Evolutionary conservation across 1,140 invertebrate genomes (phyloP).

Genomic region (Lysiphlebus fabarum): DNA sequence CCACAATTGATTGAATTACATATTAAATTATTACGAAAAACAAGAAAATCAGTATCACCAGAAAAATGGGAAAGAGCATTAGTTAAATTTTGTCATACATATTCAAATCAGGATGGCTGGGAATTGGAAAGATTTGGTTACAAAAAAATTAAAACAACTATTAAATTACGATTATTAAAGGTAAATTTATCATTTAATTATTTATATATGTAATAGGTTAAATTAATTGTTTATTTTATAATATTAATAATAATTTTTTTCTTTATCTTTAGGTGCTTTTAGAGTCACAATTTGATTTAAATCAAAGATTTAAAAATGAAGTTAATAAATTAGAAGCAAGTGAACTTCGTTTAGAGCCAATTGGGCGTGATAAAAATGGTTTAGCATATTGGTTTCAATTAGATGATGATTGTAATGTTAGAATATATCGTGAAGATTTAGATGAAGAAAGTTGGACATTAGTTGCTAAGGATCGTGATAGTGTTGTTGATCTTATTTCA

Average conservation of each 20-base stretch:
- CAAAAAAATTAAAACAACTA: slow-evolving; percentile 81
- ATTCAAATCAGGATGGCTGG: slow-evolving; percentile 90
- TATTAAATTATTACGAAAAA: slow-evolving; percentile 83
- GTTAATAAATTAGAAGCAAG: slow-evolving; percentile 78
- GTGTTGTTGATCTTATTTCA: slow-evolving; percentile 70
- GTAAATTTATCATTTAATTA: slow-evolving; percentile 51
- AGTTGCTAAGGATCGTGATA: slow-evolving; percentile 78
- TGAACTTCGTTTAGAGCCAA: slow-evolving; percentile 78
- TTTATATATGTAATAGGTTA: neutral
- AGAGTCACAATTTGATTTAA: slow-evolving; percentile 92
- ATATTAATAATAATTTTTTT: slow-evolving; percentile 20
- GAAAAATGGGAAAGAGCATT: slow-evolving; percentile 89
- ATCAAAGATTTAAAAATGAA: slow-evolving; percentile 89
- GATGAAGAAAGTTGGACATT: slow-evolving; percentile 95
- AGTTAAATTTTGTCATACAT: slow-evolving; percentile 87
- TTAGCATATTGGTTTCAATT: slow-evolving; percentile 90
- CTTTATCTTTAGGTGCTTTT: slow-evolving; percentile 73
- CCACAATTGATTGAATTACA: slow-evolving; percentile 79
- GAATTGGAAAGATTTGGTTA: slow-evolving; percentile 95
- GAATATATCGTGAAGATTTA: slow-evolving; percentile 89
- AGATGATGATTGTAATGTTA: slow-evolving; percentile 83
- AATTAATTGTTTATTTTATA: slow-evolving; percentile 6
- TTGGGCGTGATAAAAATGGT: slow-evolving; percentile 87
- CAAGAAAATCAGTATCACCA: slow-evolving; percentile 75
- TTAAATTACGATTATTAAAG: slow-evolving; percentile 88